Base-by-base conservation (phyloP, 2,888 invertebrate genomes). In the Apodemia hepburni region DNA sequence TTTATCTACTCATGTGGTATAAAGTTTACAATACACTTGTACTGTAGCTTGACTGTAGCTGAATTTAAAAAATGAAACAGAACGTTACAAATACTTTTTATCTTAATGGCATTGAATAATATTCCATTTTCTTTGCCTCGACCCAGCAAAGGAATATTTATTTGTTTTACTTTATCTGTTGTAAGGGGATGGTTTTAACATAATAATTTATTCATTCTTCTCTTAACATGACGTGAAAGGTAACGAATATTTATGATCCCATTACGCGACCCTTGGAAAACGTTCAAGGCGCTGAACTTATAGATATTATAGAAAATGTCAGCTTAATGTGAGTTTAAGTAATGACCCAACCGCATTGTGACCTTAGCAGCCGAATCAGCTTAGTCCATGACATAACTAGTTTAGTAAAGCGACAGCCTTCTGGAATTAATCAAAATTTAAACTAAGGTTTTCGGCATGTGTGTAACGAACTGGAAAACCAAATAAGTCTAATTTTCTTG, bases 161-260 rank as follows among this genome's bases (percentile, higher is more conserved):
- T 47, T 47, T 47, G 47, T 6, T 45, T 45, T 45, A 45, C 17
- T 17, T 47, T 47, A 47, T 17, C 47, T 17, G n/a, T 7, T 0
- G 7, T 8, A 47, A n/a, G 15, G 17, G 29, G 57, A 57, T 29
- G 57, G 8, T 15, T 57, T 57, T 57, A 27, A 57, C 27, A 57
- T 29, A 57, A 29, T 57, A 57, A 57, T 57, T 47, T 29, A 57
- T 57, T 57, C 29, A 27, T 57, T 29, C 15, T 57, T 29, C 22
- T 22, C 11, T 8, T 57, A n/a, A 57, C 57, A 29, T n/a, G 57
- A 57, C 57, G 57, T 57, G 57, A 57, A 57, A 57, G 57, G 57
- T 57, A 57, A 57, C 29, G 29, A 57, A 57, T 57, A 57, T 57
- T 57, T 57, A 57, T 57, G 57, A 57, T n/a, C 57, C 57, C n/a